Conservation (phyloP, 2,888 invertebrate species). For the Mimachlamys varia region DNA sequence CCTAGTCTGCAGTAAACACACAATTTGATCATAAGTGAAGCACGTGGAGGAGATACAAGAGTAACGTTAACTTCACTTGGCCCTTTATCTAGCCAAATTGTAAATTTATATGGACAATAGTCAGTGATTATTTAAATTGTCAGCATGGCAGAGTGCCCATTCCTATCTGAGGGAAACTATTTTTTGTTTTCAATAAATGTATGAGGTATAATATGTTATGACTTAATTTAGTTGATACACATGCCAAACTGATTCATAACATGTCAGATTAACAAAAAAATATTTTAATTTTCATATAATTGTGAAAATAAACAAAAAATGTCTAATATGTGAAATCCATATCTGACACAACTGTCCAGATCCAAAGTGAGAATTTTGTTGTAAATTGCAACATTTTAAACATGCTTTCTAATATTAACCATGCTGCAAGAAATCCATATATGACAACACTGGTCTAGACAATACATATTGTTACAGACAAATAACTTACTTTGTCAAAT, state of each 20-base stretch:
- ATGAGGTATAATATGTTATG: neutral
- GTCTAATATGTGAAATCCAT: no score
- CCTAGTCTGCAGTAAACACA: slow-evolving; percentile 28
- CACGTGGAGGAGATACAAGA: neutral
- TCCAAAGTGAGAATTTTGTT: no score
- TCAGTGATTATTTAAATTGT: neutral
- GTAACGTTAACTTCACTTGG: neutral
- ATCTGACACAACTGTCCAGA: no score
- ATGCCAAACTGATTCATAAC: neutral
- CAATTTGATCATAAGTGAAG: slow-evolving; percentile 31
- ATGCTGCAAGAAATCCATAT: no score
- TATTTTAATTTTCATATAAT: no score
- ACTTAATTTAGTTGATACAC: neutral
- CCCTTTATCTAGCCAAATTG: neutral
- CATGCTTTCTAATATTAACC: no score
- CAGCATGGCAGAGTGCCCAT: neutral
- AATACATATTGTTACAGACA: no score
- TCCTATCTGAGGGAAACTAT: neutral
- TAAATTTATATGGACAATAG: neutral
- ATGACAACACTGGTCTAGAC: no score
- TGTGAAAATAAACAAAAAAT: no score
- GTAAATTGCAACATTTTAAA: no score
- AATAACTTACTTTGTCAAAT: no score
- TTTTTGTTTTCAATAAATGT: neutral
- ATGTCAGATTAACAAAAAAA: no score